Evolutionary conservation across 2,797 vertebrate species (phyloP).

Genomic region (Carcharodon carcharias): DNA sequence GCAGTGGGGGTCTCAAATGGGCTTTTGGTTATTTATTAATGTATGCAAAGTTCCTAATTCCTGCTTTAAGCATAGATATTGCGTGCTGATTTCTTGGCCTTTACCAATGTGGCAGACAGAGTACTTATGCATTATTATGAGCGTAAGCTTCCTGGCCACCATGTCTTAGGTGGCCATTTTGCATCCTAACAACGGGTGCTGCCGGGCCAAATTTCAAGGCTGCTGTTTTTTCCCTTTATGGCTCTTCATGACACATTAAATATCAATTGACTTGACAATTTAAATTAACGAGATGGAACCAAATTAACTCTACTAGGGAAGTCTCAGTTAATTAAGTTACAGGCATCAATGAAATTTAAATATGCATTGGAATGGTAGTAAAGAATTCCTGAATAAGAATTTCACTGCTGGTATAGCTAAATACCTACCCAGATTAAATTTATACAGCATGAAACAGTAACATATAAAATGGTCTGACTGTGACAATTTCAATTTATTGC

Average conservation of each 20-base stretch:
- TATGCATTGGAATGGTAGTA: conserved; percentile 8
- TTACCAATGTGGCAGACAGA: not conserved
- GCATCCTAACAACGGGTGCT: not conserved
- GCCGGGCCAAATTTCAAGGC: not conserved
- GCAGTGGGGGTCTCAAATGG: not conserved
- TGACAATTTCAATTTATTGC: not conserved
- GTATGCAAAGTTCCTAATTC: not conserved
- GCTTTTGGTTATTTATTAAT: not conserved
- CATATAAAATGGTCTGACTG: not conserved
- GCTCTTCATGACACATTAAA: conserved; percentile 10
- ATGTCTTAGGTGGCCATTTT: not conserved
- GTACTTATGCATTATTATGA: not conserved
- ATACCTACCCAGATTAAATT: not conserved
- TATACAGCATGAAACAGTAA: not conserved
- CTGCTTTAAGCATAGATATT: not conserved
- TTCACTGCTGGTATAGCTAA: no score
- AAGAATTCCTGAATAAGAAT: not conserved
- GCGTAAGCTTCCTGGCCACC: not conserved
- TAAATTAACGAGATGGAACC: conserved; percentile 31
- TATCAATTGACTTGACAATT: conserved; percentile 23
- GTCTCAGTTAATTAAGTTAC: conserved; percentile 35
- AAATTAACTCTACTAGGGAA: conserved; percentile 22
- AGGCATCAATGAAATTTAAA: conserved; percentile 28
- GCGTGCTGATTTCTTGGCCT: not conserved
- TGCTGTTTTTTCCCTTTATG: not conserved